Conservation (phyloP, 1,140 invertebrate species). For the Drosophila oshimai region DNA sequence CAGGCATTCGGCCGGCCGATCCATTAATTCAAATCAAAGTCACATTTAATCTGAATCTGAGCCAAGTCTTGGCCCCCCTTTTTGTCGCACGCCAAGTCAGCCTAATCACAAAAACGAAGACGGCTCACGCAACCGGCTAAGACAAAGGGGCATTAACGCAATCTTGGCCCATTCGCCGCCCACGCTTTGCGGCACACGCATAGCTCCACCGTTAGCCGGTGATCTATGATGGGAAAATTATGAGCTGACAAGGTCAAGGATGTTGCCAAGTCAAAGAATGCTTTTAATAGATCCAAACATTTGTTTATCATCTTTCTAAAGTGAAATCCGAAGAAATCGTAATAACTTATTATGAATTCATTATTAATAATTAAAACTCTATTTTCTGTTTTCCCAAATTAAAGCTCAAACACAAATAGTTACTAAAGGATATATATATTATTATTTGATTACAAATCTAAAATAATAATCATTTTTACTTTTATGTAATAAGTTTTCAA, state of each 20-base stretch:
- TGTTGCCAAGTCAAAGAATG: neutral
- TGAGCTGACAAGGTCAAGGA: slow-evolving; percentile 65
- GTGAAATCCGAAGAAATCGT: too few species aligned
- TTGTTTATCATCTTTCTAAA: neutral
- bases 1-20: slow-evolving; percentile 23
- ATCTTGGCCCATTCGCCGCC: slow-evolving; percentile 39
- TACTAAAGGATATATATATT: too few species aligned
- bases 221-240: slow-evolving; percentile 59
- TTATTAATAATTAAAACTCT: too few species aligned
- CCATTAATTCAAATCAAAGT: slow-evolving; percentile 66
- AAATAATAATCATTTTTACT: too few species aligned
- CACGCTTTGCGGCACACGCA: slow-evolving; percentile 51
- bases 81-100: slow-evolving; percentile 57
- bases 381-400: too few species aligned
- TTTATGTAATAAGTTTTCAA: too few species aligned
- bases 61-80: neutral
- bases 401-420: too few species aligned
- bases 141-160: slow-evolving; percentile 70
- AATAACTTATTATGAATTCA: too few species aligned
- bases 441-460: too few species aligned
- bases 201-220: slow-evolving; percentile 37
- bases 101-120: slow-evolving; percentile 9
- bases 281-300: slow-evolving; percentile 1
- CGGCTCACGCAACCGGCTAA: slow-evolving; percentile 47
- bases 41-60: slow-evolving; percentile 52